Base-by-base conservation (phyloP, 1,140 invertebrate species). In the Drosophila murphyi region DNA sequence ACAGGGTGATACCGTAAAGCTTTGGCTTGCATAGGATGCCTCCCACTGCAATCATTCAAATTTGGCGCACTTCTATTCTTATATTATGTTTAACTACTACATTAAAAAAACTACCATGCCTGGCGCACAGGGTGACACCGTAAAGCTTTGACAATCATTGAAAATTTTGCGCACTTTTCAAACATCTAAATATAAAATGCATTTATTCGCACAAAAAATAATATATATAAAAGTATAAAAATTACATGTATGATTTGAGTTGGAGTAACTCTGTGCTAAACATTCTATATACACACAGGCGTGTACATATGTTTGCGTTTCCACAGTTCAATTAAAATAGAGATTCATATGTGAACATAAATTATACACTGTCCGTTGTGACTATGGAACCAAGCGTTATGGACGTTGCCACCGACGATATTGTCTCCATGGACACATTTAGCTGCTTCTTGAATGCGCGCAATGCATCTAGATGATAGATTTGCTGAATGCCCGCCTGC, bases 371-470 rank as follows among this genome's bases (percentile, higher is more conserved):
- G 48, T 85, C 75, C 8, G 69, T 72, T 12, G 86, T 89, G 72
- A 74, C 72, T 2, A 34, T 54, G n/a, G 89, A 92, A 5, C 72
- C 91, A 2, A 90, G 37, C 4, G 91, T 90, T 10, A 90, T 67
- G 0, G 90, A 86, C 12, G 91, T 92, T 43, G 72, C 91, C 32
- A 92, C 77, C 7, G 91, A 92, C 5, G 91, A 91, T 51, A 92
- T 80, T 1, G 91, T 92, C 41, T 92, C 91, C 61, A 91, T 65
- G 3, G 91, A 92, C 0, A 81, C 71, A 51, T 90, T 91, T 0
- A 90, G 41, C 50, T 92, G 90, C 2, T 80, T 59, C 32, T 87
- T 91, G 31, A 92, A 92, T 1, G 91, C 79, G 47, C 76, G 80
- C 5, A 92, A 4, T 3, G 79, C 78, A 56, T 92, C 83, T 57